phyloP scores from a whole-genome alignment of 1,140 invertebrate species.

The Gryllus bimaculatus region DNA sequence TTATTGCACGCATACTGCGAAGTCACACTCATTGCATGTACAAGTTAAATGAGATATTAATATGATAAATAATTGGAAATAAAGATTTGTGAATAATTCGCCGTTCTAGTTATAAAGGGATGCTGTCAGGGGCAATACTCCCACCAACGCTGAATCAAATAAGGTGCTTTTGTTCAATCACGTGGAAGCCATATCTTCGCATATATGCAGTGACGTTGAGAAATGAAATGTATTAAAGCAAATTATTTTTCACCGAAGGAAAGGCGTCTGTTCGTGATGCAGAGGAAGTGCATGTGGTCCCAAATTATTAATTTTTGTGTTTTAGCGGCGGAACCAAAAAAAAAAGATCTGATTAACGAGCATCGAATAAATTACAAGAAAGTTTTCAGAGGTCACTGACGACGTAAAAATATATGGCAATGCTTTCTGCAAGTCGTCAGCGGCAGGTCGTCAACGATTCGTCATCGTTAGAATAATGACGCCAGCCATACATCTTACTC shows the following conservation, averaged over 20 bases:
- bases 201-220: neutral
- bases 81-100: too few relatives aligned
- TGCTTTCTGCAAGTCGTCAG: neutral
- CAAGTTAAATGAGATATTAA: too few relatives aligned
- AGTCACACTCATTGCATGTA: too few relatives aligned
- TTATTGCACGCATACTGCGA: too few relatives aligned
- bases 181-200: too few relatives aligned
- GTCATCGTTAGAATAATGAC: neutral
- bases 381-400: neutral
- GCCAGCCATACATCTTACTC: neutral
- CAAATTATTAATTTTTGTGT: neutral
- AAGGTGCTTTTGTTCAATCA: too few relatives aligned
- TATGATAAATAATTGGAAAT: too few relatives aligned
- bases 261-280: neutral
- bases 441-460: neutral
- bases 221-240: neutral
- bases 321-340: neutral
- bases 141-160: too few relatives aligned
- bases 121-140: too few relatives aligned
- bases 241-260: too few relatives aligned
- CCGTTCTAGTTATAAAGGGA: too few relatives aligned
- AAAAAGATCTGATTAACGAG: neutral
- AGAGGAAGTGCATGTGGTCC: neutral
- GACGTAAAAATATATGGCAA: neutral
- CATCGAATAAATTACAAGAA: neutral